Base-by-base conservation (phyloP, 2,113 vertebrate species). In the Antidorcas marsupialis region DNA sequence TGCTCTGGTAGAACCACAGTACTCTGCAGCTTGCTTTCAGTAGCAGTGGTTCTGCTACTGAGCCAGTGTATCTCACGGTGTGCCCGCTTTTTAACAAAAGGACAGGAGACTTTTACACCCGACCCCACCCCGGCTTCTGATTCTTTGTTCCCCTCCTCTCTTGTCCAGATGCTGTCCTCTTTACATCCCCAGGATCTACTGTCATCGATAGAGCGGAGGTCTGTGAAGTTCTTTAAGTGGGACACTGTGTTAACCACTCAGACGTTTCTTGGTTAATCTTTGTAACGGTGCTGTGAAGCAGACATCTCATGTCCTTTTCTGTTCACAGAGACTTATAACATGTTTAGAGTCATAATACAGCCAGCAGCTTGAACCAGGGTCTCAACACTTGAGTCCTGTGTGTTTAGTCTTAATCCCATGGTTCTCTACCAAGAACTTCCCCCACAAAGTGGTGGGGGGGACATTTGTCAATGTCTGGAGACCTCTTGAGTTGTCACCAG, bases 361-460 rank as follows among this genome's bases (percentile, higher is more conserved):
- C n/a, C 17, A n/a, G 76, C 16, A 60, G 23, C 33, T 64, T 76
- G n/a, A 50, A 27, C n/a, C 43, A 33, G 17, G 7, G 0, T 27
- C 59, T 15, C 59, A 45, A 4, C 5, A 1, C 19, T n/a, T 14
- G 15, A 12, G 25, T 36, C 67, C 33, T 83, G 0, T 60, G 15
- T 47, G 59, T 78, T 43, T 59, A 53, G 30, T n/a, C 33, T 1
- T 43, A 47, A 67, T 43, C 62, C 43, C 1, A 0, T 47, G n/a
- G 43, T 36, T 90, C 74, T 96, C 50, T 23, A 5, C 9, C 12
- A 71, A 25, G 45, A 52, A 15, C 50, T 64, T 12, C 45, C 57
- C 12, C 21, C 39, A 10, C 2, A 1, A 0, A 5, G 1, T 39
- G 2, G 5, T 15, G 14, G 23, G 39, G 2, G 17, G 21, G 47